Conservation (phyloP, 1,140 invertebrate genomes). For the Pseudoatta argentina region DNA sequence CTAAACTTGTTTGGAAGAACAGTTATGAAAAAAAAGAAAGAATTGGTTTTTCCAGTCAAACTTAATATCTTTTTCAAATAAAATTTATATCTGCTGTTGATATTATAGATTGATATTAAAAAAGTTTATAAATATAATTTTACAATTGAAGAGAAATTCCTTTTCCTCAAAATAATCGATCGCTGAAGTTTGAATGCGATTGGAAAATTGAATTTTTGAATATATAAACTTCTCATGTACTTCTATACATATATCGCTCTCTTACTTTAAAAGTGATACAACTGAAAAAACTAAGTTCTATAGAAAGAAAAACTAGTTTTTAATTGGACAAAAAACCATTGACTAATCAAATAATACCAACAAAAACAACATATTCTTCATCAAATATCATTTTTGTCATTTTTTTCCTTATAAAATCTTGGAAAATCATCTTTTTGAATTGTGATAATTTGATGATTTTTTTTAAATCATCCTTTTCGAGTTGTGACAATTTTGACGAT, state of each 20-base stretch:
- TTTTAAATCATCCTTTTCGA: no score
- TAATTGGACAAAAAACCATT: no score
- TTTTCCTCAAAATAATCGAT: neutral
- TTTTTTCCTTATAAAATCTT: no score
- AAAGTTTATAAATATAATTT: neutral
- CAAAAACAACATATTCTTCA: no score
- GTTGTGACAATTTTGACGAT: no score
- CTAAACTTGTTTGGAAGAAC: neutral
- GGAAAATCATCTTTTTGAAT: no score
- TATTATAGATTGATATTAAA: neutral
- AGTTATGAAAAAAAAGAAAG: neutral
- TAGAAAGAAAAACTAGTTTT: neutral
- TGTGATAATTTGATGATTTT: no score
- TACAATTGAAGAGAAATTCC: neutral
- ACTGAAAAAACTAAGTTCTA: neutral
- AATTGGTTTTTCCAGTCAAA: conserved; percentile 4
- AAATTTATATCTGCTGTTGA: neutral
- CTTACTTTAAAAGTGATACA: no score
- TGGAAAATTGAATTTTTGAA: neutral
- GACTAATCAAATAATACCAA: no score
- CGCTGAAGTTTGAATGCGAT: neutral
- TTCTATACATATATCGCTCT: neutral
- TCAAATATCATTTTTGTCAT: no score
- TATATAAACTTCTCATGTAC: neutral
- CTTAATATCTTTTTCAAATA: conserved; percentile 5